phyloP scores from a whole-genome alignment of 2,888 invertebrate species.

The Napeogenes sylphis region DNA sequence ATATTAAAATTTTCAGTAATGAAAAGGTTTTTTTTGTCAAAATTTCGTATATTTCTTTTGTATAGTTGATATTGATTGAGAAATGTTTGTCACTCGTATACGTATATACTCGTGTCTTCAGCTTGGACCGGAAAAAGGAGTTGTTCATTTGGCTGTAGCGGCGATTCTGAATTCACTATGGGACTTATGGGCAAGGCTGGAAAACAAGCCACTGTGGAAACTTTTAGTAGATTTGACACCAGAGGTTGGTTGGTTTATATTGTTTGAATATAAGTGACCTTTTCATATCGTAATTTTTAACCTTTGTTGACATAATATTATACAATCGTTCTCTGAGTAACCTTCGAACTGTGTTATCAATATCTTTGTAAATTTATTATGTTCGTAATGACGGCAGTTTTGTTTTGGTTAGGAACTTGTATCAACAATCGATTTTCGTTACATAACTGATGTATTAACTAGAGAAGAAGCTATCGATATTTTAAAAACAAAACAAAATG shows the following conservation, averaged over 20 bases:
- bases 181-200: slow-evolving; percentile 93
- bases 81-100: too few species aligned
- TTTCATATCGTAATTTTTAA: not conserved
- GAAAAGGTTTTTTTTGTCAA: not conserved
- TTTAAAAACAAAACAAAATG: slow-evolving; percentile 76
- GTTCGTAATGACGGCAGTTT: slow-evolving; percentile 18
- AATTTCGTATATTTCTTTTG: too few species aligned
- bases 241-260: slow-evolving; percentile 65
- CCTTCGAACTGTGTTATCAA: slow-evolving; percentile 16
- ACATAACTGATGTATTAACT: slow-evolving; percentile 88
- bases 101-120: slow-evolving; percentile 41
- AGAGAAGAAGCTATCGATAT: slow-evolving; percentile 88
- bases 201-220: slow-evolving; percentile 92
- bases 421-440: slow-evolving; percentile 91
- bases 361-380: slow-evolving; percentile 5
- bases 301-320: slow-evolving; percentile 14
- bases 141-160: slow-evolving; percentile 90
- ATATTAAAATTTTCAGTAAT: not conserved
- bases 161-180: slow-evolving; percentile 94
- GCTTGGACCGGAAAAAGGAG: slow-evolving; percentile 95
- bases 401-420: slow-evolving; percentile 77
- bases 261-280: not conserved
- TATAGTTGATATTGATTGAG: too few species aligned
- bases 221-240: slow-evolving; percentile 89
- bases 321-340: not conserved